A percentile compares a stretch with the other conserved stretches of the same genome.
These are phyloP conservation scores for Monopterus albus DNA, from an alignment of 2,113 vertebrate genomes.

Conservation along the genomic window DNA sequence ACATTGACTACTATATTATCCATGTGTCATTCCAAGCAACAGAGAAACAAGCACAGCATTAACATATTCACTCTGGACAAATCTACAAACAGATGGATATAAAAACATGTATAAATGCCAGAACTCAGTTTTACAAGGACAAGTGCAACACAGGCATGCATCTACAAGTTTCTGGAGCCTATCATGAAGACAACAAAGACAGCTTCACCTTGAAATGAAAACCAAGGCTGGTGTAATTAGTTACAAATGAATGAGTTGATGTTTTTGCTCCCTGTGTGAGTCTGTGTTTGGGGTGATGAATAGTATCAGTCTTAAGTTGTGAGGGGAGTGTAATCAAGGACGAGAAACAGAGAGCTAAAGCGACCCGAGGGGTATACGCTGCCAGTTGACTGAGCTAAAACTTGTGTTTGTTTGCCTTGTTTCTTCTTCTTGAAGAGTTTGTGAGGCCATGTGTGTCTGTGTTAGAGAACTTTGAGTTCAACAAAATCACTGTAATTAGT, in stretches of 20 bases:
- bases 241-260: constrained; percentile 71
- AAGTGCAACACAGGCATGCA: constrained; percentile 2
- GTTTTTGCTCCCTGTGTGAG: constrained; percentile 41
- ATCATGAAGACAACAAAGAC: constrained; percentile 47
- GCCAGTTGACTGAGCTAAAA: constrained; percentile 34
- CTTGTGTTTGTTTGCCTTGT: constrained; percentile 11
- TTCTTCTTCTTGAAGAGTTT: constrained; percentile 11
- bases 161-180: constrained; percentile 10
- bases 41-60: not conserved
- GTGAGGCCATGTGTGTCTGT: not conserved
- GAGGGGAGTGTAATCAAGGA: constrained; percentile 70
- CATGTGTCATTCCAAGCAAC: not conserved
- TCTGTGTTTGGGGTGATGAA: constrained; percentile 49
- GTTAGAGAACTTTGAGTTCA: not conserved
- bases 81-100: not conserved
- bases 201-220: constrained; percentile 72
- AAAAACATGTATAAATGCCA: not conserved
- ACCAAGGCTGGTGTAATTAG: constrained; percentile 68
- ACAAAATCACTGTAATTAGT: too few species aligned
- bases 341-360: constrained; percentile 63
- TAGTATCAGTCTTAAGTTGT: constrained; percentile 50
- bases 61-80: not conserved
- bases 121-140: not conserved
- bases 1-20: not conserved
- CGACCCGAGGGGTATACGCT: constrained; percentile 45